A percentile compares a stretch with the other conserved stretches of the same genome.
Evolutionary conservation across 2,888 invertebrate genomes (phyloP).

Genomic region (Penaeus monodon): DNA sequence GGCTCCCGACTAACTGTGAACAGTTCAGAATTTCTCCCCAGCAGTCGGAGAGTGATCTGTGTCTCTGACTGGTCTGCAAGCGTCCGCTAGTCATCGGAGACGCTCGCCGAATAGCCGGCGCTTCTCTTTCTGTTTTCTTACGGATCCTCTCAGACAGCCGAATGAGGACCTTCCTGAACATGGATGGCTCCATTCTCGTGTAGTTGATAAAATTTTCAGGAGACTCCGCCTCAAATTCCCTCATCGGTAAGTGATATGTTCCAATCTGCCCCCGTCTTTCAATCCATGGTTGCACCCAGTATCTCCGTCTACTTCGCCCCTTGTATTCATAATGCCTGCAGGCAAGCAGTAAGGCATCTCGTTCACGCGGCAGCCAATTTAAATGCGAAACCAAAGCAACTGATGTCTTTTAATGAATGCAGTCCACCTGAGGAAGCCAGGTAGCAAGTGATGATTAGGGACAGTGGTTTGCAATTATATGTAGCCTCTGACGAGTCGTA

Average conservation of each 20-base stretch:
- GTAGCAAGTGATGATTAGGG: no score
- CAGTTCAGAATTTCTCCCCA: no score
- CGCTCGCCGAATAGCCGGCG: no score
- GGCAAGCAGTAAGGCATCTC: slow-evolving; percentile 24
- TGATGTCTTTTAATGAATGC: slow-evolving; percentile 9
- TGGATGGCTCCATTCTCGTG: slow-evolving; percentile 28
- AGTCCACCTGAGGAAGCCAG: slow-evolving; percentile 18
- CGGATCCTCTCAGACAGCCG: slow-evolving; percentile 18
- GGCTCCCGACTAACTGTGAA: no score
- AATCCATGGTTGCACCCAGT: slow-evolving; percentile 30
- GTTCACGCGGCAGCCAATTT: neutral
- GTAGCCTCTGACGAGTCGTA: slow-evolving; percentile 22
- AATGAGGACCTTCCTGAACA: slow-evolving; percentile 21
- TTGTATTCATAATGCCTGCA: slow-evolving; percentile 2
- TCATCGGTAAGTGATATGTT: slow-evolving; percentile 9
- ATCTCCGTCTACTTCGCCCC: no score
- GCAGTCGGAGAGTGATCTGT: no score
- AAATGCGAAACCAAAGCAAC: slow-evolving; percentile 6
- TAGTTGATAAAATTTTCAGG: slow-evolving; percentile 24
- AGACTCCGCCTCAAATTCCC: slow-evolving; percentile 15
- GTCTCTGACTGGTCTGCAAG: no score
- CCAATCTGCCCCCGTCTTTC: slow-evolving; percentile 9
- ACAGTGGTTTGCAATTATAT: slow-evolving; percentile 15
- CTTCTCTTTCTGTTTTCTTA: neutral
- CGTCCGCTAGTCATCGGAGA: no score